These are phyloP conservation scores for Nasonia vitripennis DNA, from an alignment of 1,140 invertebrate species.

Conservation along the genomic window DNA sequence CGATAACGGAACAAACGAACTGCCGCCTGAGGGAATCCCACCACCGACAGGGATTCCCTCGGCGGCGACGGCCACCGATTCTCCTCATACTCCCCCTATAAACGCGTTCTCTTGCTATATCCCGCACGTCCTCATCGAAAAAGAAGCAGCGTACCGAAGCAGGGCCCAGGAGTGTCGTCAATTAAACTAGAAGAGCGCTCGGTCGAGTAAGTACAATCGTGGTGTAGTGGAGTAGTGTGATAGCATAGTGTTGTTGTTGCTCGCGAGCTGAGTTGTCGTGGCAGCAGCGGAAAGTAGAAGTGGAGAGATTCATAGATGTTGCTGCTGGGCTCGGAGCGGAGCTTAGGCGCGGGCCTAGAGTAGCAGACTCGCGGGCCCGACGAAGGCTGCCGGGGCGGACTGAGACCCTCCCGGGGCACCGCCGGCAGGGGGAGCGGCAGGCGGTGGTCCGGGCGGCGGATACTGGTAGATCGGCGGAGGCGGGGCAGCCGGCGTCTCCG, in stretches of 20 bases:
- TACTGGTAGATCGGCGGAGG: conserved; percentile 70
- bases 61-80: background rate
- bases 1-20: background rate
- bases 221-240: too few species aligned
- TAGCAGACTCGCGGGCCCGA: conserved; percentile 53
- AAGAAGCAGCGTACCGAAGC: background rate
- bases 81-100: background rate
- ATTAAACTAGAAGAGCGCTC: too few species aligned
- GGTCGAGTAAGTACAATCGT: background rate
- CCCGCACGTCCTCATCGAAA: background rate
- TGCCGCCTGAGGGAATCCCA: background rate
- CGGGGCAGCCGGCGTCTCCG: conserved; percentile 70
- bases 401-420: conserved; percentile 45
- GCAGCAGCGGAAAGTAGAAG: background rate
- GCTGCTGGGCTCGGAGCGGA: background rate
- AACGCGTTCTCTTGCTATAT: background rate
- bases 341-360: conserved; percentile 8
- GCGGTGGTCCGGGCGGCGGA: conserved; percentile 64
- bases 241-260: too few species aligned
- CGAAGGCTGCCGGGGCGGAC: conserved; percentile 54
- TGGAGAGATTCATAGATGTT: background rate
- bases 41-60: conserved; percentile 24
- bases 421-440: conserved; percentile 45
- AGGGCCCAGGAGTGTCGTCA: background rate
- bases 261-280: background rate